Percentiles rank a stretch among this genome's conserved stretches.
phyloP scores from a whole-genome alignment of 2,888 invertebrate species.

The Incurvaria masculella region DNA sequence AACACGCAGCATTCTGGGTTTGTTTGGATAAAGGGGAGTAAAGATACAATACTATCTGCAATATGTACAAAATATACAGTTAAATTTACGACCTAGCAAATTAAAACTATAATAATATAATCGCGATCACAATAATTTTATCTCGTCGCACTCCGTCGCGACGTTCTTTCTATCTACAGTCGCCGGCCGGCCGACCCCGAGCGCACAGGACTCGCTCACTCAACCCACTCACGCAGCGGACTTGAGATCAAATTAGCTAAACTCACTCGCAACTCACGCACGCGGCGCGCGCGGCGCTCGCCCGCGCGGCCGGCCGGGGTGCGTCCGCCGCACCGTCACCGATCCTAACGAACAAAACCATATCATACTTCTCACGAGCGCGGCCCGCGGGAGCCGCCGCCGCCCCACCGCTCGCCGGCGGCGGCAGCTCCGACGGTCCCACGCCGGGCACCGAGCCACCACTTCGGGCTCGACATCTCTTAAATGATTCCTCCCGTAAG shows the following conservation, averaged over 20 bases:
- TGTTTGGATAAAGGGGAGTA: constrained; percentile 55
- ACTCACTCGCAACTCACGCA: constrained; percentile 47
- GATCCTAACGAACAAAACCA: constrained; percentile 38
- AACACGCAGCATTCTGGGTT: constrained; percentile 56
- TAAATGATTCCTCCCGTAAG: neutral
- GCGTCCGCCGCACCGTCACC: neutral
- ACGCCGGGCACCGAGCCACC: no score
- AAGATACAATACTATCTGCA: constrained; percentile 58
- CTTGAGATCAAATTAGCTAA: constrained; percentile 55
- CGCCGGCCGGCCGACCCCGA: no score
- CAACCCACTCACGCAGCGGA: constrained; percentile 47
- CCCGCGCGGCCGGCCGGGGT: constrained; percentile 24
- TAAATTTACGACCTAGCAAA: constrained; percentile 46
- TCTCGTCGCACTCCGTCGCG: constrained; percentile 40
- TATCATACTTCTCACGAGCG: constrained; percentile 48
- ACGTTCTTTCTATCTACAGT: no score
- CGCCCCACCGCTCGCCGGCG: no score
- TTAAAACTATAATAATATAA: constrained; percentile 44
- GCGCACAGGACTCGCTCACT: neutral
- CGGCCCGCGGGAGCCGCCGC: neutral
- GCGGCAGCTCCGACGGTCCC: no score
- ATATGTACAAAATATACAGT: constrained; percentile 59
- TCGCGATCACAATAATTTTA: constrained; percentile 56
- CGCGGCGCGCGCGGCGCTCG: constrained; percentile 22
- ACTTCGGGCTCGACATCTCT: no score